Evolutionary conservation across 2,797 vertebrate genomes (phyloP).

Genomic region (Catostomus latipinnis): DNA sequence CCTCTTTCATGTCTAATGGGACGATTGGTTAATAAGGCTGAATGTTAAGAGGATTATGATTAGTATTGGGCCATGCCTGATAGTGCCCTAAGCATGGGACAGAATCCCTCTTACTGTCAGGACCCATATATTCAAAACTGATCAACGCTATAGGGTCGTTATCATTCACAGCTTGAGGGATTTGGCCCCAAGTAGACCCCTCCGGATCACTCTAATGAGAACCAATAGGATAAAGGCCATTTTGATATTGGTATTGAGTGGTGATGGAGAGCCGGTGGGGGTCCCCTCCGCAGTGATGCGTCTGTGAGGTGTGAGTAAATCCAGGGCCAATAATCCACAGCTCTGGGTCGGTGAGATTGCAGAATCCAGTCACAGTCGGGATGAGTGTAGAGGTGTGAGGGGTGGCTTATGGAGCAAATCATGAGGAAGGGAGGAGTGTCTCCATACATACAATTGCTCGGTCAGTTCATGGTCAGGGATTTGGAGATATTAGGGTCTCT

Average conservation of each 20-base stretch:
- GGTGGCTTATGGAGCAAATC: slow-evolving; percentile 49
- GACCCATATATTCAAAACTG: slow-evolving; percentile 37
- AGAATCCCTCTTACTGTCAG: slow-evolving; percentile 30
- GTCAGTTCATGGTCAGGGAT: slow-evolving; percentile 54
- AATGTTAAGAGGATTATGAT: slow-evolving; percentile 81
- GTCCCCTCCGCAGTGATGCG: slow-evolving; percentile 29
- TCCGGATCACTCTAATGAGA: slow-evolving; percentile 60
- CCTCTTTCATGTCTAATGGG: slow-evolving; percentile 74
- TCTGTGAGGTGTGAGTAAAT: slow-evolving; percentile 52
- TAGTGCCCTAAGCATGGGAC: slow-evolving; percentile 61
- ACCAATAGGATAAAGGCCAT: slow-evolving; percentile 56
- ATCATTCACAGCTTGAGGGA: slow-evolving; percentile 54
- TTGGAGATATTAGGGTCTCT: slow-evolving; percentile 52
- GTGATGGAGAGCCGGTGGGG: slow-evolving; percentile 27
- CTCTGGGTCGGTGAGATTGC: slow-evolving; percentile 61
- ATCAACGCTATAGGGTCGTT: slow-evolving; percentile 49
- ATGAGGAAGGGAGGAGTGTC: slow-evolving; percentile 39
- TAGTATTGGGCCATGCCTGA: slow-evolving; percentile 74
- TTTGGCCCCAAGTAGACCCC: slow-evolving; percentile 55
- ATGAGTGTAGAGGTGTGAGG: slow-evolving; percentile 53
- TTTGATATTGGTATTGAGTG: slow-evolving; percentile 56
- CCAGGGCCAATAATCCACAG: slow-evolving; percentile 56
- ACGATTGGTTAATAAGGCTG: slow-evolving; percentile 77
- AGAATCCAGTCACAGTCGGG: slow-evolving; percentile 54
- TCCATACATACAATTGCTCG: slow-evolving; percentile 49